Evolutionary conservation across 2,113 vertebrate genomes (phyloP).

Genomic region (Gasterosteus nipponicus): DNA sequence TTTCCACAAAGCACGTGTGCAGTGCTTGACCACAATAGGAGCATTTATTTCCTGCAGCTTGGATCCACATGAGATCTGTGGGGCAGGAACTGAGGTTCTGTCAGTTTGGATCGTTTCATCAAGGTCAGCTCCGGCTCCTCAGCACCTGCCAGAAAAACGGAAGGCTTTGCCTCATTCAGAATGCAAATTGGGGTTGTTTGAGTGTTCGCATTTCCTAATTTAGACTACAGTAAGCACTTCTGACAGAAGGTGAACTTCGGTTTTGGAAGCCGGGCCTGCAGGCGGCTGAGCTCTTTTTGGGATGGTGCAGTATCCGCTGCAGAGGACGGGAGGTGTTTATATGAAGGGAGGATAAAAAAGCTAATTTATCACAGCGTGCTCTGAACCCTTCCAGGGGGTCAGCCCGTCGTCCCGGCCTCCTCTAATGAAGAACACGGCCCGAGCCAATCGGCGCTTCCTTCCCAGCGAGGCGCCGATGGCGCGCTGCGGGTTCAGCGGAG

Average conservation of each 20-base stretch:
- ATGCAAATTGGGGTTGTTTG: conserved; percentile 50
- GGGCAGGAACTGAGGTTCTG: conserved; percentile 1
- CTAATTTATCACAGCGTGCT: conserved; percentile 72
- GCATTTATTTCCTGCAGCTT: background rate
- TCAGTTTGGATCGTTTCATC: conserved; percentile 7
- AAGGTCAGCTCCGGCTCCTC: conserved; percentile 34
- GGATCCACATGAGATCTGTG: background rate
- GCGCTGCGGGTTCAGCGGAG: conserved; percentile 31
- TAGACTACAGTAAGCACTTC: conserved; percentile 47
- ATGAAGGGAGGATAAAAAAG: conserved; percentile 48
- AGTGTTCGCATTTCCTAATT: conserved; percentile 36
- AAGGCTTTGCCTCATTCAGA: conserved; percentile 37
- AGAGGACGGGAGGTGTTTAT: conserved; percentile 6
- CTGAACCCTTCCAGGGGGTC: conserved; percentile 66
- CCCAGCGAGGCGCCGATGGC: conserved; percentile 62
- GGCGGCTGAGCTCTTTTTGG: conserved; percentile 25
- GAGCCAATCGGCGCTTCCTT: conserved; percentile 61
- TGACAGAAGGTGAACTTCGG: conserved; percentile 23
- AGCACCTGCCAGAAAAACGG: conserved; percentile 36
- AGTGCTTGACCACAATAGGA: conserved; percentile 8
- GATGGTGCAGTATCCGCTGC: conserved; percentile 28
- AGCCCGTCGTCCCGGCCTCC: conserved; percentile 53
- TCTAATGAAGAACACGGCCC: conserved; percentile 68
- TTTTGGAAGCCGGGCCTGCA: conserved; percentile 24
- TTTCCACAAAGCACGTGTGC: conserved; percentile 31